These are phyloP conservation scores for Brachypalpus laphriformis DNA, from an alignment of 2,888 invertebrate species.

Conservation along the genomic window DNA sequence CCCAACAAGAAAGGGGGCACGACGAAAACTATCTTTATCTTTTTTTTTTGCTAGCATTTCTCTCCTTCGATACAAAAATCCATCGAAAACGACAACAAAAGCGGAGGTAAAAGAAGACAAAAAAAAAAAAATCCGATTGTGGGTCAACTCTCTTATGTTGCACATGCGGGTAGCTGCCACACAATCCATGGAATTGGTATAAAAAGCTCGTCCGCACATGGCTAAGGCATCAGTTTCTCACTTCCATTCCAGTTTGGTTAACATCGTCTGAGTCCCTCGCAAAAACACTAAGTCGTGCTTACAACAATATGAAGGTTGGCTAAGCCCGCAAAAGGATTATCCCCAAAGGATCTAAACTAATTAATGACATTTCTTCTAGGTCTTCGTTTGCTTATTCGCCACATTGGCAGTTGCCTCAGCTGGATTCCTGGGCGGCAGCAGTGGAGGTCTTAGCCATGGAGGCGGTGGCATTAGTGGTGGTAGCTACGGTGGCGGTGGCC, in stretches of 20 bases:
- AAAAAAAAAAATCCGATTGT: slow-evolving; percentile 55
- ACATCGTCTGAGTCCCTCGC: slow-evolving; percentile 62
- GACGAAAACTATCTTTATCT: slow-evolving; percentile 23
- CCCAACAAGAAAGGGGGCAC: slow-evolving; percentile 30
- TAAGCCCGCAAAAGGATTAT: slow-evolving; percentile 23
- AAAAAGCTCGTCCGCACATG: slow-evolving; percentile 62
- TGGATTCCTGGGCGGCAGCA: slow-evolving; percentile 65
- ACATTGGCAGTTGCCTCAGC: slow-evolving; percentile 72
- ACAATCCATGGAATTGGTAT: slow-evolving; percentile 55
- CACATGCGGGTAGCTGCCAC: slow-evolving; percentile 65
- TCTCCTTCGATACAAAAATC: background rate
- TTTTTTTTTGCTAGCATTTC: slow-evolving; percentile 32
- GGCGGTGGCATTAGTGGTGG: slow-evolving; percentile 33
- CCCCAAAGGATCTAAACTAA: slow-evolving; percentile 20
- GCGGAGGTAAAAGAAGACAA: background rate
- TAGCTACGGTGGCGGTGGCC: slow-evolving; percentile 27
- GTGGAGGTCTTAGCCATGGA: slow-evolving; percentile 46
- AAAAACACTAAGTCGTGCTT: slow-evolving; percentile 36
- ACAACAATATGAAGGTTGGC: slow-evolving; percentile 60
- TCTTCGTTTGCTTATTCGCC: slow-evolving; percentile 75
- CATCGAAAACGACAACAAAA: background rate
- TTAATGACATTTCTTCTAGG: slow-evolving; percentile 58
- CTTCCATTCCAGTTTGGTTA: slow-evolving; percentile 61
- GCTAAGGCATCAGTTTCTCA: slow-evolving; percentile 65
- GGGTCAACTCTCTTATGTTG: slow-evolving; percentile 64